Evolutionary conservation across 1,140 invertebrate species (phyloP).

Genomic region (Lasioglossum albipes): DNA sequence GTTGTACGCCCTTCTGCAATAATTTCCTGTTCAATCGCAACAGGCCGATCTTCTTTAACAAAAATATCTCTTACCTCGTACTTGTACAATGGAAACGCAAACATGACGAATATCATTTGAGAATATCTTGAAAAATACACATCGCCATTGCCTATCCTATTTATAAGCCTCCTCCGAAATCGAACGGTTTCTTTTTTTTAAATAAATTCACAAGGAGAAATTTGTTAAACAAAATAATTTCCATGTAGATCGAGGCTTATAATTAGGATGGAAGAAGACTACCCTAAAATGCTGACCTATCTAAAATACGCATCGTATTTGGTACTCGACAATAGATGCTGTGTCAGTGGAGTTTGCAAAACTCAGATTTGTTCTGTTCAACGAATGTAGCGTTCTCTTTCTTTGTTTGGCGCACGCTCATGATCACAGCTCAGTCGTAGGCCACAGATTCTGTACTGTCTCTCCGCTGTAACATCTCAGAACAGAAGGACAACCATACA

Average conservation of each 20-base stretch:
- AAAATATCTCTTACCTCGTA: conserved; percentile 60
- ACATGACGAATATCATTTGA: conserved; percentile 12
- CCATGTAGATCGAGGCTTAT: conserved; percentile 62
- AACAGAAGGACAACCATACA: conserved; percentile 81
- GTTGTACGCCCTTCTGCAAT: background rate
- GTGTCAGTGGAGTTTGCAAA: conserved; percentile 75
- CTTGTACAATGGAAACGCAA: conserved; percentile 33
- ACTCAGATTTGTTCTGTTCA: conserved; percentile 78
- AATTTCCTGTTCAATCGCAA: background rate
- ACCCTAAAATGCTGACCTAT: conserved; percentile 80
- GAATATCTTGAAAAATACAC: conserved; percentile 43
- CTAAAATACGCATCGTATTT: conserved; percentile 71
- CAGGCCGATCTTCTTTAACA: conserved; percentile 10
- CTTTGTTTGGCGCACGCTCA: conserved; percentile 79
- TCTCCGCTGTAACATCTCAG: conserved; percentile 81
- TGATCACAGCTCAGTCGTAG: conserved; percentile 80
- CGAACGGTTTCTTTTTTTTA: background rate
- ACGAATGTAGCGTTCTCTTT: conserved; percentile 79
- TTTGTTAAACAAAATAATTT: conserved; percentile 9
- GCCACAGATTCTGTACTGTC: conserved; percentile 81
- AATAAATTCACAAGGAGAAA: background rate
- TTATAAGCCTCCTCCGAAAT: conserved; percentile 69
- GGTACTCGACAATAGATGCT: conserved; percentile 74
- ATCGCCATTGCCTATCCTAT: conserved; percentile 74
- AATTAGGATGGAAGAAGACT: conserved; percentile 72